Evolutionary conservation across 2,113 vertebrate species (phyloP).

Genomic region (Sceloporus undulatus): DNA sequence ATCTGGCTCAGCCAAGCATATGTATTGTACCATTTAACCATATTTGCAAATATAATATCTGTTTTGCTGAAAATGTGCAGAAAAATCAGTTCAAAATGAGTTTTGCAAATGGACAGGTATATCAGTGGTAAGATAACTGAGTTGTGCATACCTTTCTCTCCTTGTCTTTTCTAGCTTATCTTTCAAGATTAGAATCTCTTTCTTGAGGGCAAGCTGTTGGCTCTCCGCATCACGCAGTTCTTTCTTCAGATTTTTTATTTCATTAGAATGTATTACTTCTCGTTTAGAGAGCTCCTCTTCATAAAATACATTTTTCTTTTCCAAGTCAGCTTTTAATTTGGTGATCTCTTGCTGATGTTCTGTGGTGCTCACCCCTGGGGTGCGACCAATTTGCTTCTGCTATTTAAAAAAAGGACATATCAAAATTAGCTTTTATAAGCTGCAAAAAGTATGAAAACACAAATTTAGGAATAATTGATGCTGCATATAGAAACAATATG

Average conservation of each 20-base stretch:
- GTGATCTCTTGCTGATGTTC: slow-evolving; percentile 94
- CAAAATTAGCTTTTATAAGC: slow-evolving; percentile 54
- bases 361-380: slow-evolving; percentile 80
- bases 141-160: slow-evolving; percentile 87
- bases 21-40: not conserved
- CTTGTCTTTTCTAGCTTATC: slow-evolving; percentile 97
- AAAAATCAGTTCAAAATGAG: not conserved
- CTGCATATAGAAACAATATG: not conserved
- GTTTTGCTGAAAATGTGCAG: slow-evolving; percentile 23
- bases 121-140: not conserved
- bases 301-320: slow-evolving; percentile 91
- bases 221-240: slow-evolving; percentile 94
- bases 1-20: not conserved
- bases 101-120: slow-evolving; percentile 16
- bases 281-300: slow-evolving; percentile 92
- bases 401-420: slow-evolving; percentile 64
- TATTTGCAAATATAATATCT: slow-evolving; percentile 12
- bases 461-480: slow-evolving; percentile 37
- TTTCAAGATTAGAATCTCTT: slow-evolving; percentile 95
- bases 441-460: slow-evolving; percentile 36
- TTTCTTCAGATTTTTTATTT: slow-evolving; percentile 93
- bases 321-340: slow-evolving; percentile 90
- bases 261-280: slow-evolving; percentile 87
- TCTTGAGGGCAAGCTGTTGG: slow-evolving; percentile 93
- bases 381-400: slow-evolving; percentile 89